Percentiles rank a stretch among this genome's conserved stretches.
These are phyloP conservation scores for Latrodectus geometricus DNA, from an alignment of 1,140 invertebrate genomes.

Conservation along the genomic window DNA sequence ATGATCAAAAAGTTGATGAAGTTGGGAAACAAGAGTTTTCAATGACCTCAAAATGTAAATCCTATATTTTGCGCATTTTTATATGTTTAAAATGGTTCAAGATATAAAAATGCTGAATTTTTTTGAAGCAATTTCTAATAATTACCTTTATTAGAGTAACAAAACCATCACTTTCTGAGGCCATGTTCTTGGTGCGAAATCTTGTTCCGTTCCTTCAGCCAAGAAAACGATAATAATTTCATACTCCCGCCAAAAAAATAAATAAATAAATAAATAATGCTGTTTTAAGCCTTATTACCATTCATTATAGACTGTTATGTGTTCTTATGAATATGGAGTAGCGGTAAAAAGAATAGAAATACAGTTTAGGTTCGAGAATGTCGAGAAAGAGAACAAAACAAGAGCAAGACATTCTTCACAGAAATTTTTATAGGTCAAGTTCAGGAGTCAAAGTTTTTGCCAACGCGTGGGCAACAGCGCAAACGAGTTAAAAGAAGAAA, in stretches of 20 bases:
- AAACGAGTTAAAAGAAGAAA: background rate
- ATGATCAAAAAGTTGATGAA: too few species aligned
- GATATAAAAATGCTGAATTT: background rate
- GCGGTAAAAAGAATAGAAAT: background rate
- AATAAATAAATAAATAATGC: background rate
- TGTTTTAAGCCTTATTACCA: background rate
- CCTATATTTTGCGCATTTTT: background rate
- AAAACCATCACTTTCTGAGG: background rate
- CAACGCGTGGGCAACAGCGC: constrained; percentile 18
- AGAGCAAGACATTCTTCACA: background rate
- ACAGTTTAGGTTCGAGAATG: too few species aligned
- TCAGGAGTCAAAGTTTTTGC: constrained; percentile 38
- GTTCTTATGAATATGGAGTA: background rate
- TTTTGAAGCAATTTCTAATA: background rate
- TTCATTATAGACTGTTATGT: too few species aligned
- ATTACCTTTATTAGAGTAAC: background rate
- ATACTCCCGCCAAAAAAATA: background rate
- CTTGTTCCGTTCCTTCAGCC: background rate
- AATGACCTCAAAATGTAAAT: background rate
- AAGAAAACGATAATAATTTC: background rate
- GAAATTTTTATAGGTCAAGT: constrained; percentile 25
- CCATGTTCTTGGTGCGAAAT: background rate
- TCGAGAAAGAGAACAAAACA: background rate
- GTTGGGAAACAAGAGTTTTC: too few species aligned
- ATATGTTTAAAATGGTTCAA: background rate